Evolutionary conservation across 2,113 vertebrate species (phyloP).

Genomic region (Nymphicus hollandicus): DNA sequence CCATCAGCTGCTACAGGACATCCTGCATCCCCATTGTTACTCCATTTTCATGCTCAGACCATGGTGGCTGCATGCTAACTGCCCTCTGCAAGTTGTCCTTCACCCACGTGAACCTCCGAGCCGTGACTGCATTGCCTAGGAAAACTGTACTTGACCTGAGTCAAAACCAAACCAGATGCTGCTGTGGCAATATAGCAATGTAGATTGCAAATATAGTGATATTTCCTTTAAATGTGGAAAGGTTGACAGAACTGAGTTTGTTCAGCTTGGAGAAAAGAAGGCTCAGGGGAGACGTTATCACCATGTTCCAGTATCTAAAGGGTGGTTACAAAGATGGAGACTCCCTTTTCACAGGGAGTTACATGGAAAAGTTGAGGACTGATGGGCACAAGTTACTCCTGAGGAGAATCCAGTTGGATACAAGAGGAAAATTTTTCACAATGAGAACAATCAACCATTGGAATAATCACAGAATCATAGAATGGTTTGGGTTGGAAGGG

Average conservation of each 20-base stretch:
- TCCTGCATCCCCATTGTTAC: not conserved
- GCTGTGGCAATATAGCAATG: not conserved
- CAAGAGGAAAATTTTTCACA: not conserved
- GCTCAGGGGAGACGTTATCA: not conserved
- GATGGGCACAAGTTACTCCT: not conserved
- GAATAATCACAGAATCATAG: not conserved
- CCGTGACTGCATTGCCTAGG: no score
- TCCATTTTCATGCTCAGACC: not conserved
- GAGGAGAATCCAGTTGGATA: not conserved
- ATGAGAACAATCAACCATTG: not conserved
- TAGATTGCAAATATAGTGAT: not conserved
- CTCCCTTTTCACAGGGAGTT: not conserved
- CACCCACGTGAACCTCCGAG: not conserved
- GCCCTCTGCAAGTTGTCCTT: not conserved
- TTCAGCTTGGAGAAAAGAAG: not conserved
- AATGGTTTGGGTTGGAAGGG: not conserved
- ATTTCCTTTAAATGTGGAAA: not conserved
- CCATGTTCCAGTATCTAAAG: not conserved
- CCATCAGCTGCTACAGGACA: not conserved
- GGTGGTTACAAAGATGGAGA: not conserved
- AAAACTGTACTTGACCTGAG: not conserved
- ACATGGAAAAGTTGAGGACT: not conserved
- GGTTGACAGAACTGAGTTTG: not conserved
- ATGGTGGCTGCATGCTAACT: accelerated
- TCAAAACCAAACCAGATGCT: not conserved